Conservation (phyloP, 30 jellyfish, hydroid and myxozoan genomes). For the Cassiopea andromeda region DNA sequence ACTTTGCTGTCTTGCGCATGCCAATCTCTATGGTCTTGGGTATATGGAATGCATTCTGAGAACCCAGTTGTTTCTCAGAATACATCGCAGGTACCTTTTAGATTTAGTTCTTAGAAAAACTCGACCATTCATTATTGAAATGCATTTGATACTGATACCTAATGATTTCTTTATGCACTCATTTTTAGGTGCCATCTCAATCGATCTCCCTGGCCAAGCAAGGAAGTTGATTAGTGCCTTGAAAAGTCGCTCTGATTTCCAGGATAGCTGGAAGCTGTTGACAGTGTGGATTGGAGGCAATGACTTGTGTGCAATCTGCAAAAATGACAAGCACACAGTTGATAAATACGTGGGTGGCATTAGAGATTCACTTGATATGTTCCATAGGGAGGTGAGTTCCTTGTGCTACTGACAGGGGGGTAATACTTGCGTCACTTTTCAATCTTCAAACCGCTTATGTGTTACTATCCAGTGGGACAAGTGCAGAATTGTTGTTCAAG, state of each 20-base stretch:
- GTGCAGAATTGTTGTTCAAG: no score
- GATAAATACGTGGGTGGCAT: slow-evolving; percentile 70
- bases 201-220: slow-evolving; percentile 81
- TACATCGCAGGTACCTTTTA: no score
- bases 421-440: no score
- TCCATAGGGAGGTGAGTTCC: slow-evolving; percentile 52
- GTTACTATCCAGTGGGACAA: no score
- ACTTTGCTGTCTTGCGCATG: no score
- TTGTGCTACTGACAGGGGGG: background rate
- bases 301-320: slow-evolving; percentile 81
- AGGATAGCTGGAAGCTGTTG: slow-evolving; percentile 81
- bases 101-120: no score
- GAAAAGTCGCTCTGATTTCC: slow-evolving; percentile 34
- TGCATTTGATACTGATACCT: no score
- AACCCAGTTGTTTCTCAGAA: no score
- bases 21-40: no score
- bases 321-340: slow-evolving; percentile 61
- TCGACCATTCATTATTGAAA: no score
- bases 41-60: no score
- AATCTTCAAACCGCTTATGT: no score
- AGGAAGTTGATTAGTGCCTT: slow-evolving; percentile 49
- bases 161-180: background rate
- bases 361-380: slow-evolving; percentile 62
- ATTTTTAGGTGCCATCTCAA: slow-evolving; percentile 75
- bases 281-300: slow-evolving; percentile 88